Percentiles rank a stretch among this genome's conserved stretches.
Conservation (phyloP, 2,888 invertebrate species). For the Ophioninae sp. region DNA sequence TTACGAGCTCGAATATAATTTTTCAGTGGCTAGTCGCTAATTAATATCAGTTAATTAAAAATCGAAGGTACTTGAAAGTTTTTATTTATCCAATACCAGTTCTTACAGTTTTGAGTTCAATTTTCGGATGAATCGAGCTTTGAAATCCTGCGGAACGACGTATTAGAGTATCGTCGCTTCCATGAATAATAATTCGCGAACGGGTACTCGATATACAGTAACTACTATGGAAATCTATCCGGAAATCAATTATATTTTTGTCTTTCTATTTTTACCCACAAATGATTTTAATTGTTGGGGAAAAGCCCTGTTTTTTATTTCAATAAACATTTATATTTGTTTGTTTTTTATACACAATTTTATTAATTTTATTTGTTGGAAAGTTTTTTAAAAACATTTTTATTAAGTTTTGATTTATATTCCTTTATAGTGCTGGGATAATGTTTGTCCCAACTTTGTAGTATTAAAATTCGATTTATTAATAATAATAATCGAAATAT, state of each 20-base stretch:
- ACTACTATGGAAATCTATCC: constrained; percentile 35
- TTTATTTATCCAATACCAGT: constrained; percentile 21
- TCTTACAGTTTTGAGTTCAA: constrained; percentile 41
- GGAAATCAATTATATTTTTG: constrained; percentile 34
- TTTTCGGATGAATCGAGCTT: constrained; percentile 30
- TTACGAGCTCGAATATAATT: constrained; percentile 15
- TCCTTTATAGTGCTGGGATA: not conserved
- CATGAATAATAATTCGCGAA: constrained; percentile 46
- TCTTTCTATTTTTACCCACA: not conserved
- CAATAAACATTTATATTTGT: too few species aligned
- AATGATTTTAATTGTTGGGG: not conserved
- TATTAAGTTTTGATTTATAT: not conserved
- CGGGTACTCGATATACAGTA: not conserved
- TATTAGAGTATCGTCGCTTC: constrained; percentile 34
- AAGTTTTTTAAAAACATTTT: not conserved
- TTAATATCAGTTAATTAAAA: not conserved
- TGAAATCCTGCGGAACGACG: constrained; percentile 29
- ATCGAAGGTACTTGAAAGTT: constrained; percentile 12
- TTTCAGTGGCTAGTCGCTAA: constrained; percentile 34
- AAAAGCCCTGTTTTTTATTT: not conserved
- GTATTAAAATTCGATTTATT: not conserved
- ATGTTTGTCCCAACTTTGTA: not conserved
- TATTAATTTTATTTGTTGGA: not conserved
- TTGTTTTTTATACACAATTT: not conserved
- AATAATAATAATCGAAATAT: not conserved